Percentiles rank a stretch among this genome's conserved stretches.
These are phyloP conservation scores for Botrylloides violaceus DNA, from an alignment of 23 tunicate species.

Conservation along the genomic window DNA sequence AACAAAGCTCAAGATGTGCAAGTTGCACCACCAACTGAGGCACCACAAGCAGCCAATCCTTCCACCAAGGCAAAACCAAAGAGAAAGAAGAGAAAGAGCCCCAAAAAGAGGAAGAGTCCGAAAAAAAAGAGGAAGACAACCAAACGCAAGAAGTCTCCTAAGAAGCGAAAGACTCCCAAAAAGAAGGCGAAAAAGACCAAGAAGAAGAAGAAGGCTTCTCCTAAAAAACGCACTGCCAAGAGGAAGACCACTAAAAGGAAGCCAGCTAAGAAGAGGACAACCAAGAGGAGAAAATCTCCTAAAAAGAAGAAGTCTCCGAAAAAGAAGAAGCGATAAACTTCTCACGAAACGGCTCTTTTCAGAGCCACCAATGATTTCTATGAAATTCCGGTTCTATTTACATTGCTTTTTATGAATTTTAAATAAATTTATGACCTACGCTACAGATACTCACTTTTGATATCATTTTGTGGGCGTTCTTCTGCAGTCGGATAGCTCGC, in stretches of 20 bases:
- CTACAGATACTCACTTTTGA: too few relatives aligned
- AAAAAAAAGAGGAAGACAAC: neutral
- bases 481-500: too few relatives aligned
- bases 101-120: slow-evolving; percentile 7
- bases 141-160: neutral
- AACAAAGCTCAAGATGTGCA: slow-evolving; percentile 23
- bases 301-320: slow-evolving; percentile 15
- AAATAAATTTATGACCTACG: neutral
- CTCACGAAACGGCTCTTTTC: slow-evolving; percentile 25
- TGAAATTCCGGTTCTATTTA: neutral
- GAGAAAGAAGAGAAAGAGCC: slow-evolving; percentile 5
- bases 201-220: slow-evolving; percentile 4
- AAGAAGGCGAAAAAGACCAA: slow-evolving; percentile 13
- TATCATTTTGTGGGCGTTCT: too few relatives aligned
- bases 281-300: neutral
- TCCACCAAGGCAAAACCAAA: neutral
- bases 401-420: neutral
- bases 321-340: slow-evolving; percentile 1
- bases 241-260: slow-evolving; percentile 11
- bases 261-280: neutral
- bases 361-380: slow-evolving; percentile 19
- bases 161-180: slow-evolving; percentile 7
- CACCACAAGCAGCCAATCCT: slow-evolving; percentile 8
- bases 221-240: slow-evolving; percentile 14
- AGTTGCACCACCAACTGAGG: slow-evolving; percentile 1